Base-by-base conservation (phyloP, 2,113 vertebrate species). In the Indicator indicator region DNA sequence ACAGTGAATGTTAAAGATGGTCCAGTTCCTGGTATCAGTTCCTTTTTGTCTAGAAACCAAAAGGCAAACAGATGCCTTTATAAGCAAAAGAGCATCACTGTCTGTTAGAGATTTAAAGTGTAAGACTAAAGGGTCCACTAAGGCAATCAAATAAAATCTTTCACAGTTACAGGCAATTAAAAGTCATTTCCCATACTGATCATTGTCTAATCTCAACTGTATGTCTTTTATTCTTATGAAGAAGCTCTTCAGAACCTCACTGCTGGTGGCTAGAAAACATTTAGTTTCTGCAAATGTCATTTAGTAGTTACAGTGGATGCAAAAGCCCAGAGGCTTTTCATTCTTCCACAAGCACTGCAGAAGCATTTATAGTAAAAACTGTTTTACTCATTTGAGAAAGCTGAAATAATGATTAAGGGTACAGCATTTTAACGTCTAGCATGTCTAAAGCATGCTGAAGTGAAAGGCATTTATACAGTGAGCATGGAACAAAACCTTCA, bases 131-230 rank as follows among this genome's bases (percentile, higher is more conserved):
- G 13, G 9, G 28, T 75, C 21, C 16, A 76, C 42, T 30, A 38
- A 63, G 16, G 30, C 28, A 71, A 74, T 23, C 36, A 68, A 86
- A 55, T 27, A 83, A 50, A 90, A 9, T 10, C 27, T 77, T 87
- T 6, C 1, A 1, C 36, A 52, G 40, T 38, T 63, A 71, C 12
- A 56, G 15, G 32, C 0, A 0, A 89, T 13, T 32, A 38, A 12
- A 89, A 89, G 16, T 26, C 70, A 44, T 70, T 65, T 50, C 11
- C 44, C 17, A 54, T 12, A 83, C 30, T 24, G 38, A 67, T 62
- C 73, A 62, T 4, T 52, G 40, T 30, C 23, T 70, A 9, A 36
- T 30, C 27, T 67, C 52, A 68, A 33, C 16, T 54, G 69, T 11
- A 33, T 5, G 8, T 42, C 36, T 62, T 64, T 58, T 17, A 67